These are phyloP conservation scores for Rhodeus uyekii DNA, from an alignment of 2,797 vertebrate genomes.

Conservation along the genomic window DNA sequence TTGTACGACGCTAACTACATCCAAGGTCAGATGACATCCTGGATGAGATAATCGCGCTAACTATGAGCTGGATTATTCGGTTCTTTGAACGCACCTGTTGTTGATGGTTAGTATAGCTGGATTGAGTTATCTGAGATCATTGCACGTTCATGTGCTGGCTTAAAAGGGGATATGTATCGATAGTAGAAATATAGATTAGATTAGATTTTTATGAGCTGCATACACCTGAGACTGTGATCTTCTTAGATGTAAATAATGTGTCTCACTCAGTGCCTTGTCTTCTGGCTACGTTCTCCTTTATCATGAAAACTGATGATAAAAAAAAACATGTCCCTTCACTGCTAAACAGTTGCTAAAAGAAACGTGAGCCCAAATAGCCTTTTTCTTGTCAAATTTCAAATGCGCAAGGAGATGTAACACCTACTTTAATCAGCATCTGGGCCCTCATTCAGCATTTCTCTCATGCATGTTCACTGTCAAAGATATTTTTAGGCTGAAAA, in stretches of 20 bases:
- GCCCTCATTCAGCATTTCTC: not conserved
- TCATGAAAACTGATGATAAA: not conserved
- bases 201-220: not conserved
- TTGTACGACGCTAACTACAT: no score
- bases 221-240: not conserved
- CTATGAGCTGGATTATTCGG: no score
- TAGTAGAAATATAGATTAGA: no score
- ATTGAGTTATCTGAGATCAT: no score
- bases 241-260: not conserved
- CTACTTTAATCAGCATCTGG: not conserved
- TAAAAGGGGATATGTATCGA: no score
- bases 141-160: no score
- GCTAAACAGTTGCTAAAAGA: slow-evolving; percentile 4
- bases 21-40: no score
- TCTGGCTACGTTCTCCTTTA: not conserved
- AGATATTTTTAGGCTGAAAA: not conserved
- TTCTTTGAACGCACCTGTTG: no score
- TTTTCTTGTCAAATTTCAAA: not conserved
- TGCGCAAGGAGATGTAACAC: not conserved
- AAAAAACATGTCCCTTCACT: not conserved
- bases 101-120: no score
- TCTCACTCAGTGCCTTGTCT: not conserved
- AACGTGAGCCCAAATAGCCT: not conserved
- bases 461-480: not conserved
- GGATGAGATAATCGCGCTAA: no score